These are phyloP conservation scores for Tenebrio molitor DNA, from an alignment of 1,140 invertebrate species.

Conservation along the genomic window DNA sequence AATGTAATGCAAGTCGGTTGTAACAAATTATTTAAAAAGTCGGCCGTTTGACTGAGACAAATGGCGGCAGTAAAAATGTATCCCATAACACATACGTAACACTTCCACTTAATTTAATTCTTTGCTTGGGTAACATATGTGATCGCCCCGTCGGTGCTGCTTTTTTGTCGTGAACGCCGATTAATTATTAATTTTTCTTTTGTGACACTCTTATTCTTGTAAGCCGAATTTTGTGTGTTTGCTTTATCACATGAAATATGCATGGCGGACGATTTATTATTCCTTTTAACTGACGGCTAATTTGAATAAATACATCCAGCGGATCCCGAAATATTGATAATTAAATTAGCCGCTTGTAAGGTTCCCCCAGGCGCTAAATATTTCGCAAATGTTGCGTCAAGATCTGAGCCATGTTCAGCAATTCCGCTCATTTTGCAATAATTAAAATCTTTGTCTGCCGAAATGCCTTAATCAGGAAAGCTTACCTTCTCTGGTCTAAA, in stretches of 20 bases:
- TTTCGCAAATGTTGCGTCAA: conserved; percentile 16
- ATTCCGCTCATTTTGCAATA: too few relatives aligned
- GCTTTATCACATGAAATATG: conserved; percentile 25
- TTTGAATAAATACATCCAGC: conserved; percentile 27
- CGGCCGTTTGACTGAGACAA: conserved; percentile 25
- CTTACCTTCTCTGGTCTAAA: too few relatives aligned
- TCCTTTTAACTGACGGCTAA: conserved; percentile 30
- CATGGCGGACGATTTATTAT: conserved; percentile 22
- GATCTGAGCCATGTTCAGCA: too few relatives aligned
- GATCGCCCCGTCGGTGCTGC: not conserved
- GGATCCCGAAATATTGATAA: conserved; percentile 29
- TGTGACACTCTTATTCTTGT: not conserved
- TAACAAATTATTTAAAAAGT: conserved; percentile 46
- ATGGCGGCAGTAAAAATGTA: conserved; percentile 37
- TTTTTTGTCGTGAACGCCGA: conserved; percentile 1
- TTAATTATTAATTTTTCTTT: conserved; percentile 25
- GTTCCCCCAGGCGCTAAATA: conserved; percentile 10
- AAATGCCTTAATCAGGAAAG: too few relatives aligned
- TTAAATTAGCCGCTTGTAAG: conserved; percentile 27
- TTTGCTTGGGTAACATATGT: conserved; percentile 4
- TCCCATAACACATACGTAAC: conserved; percentile 39
- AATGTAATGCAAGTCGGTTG: conserved; percentile 43
- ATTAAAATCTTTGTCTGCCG: too few relatives aligned
- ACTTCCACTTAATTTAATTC: conserved; percentile 42
- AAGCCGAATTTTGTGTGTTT: conserved; percentile 2